Conservation (phyloP, 2,113 vertebrate genomes). For the Nansenia antarctica region DNA sequence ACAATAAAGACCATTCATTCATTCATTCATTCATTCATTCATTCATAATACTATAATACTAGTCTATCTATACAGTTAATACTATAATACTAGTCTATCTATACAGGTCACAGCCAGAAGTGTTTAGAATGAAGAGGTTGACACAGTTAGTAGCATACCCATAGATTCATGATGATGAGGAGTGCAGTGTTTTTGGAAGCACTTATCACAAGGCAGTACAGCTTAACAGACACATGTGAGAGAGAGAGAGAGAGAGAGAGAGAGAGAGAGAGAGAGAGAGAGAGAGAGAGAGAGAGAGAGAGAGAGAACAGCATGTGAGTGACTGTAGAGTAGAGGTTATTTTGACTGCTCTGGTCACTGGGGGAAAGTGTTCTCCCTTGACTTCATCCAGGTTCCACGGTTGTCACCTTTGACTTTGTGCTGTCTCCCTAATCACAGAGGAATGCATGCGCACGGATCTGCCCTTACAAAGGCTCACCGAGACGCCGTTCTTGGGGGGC, state of each 20-base stretch:
- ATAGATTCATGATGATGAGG: background rate
- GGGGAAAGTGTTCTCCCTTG: constrained; percentile 18
- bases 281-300: background rate
- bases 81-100: constrained; percentile 67
- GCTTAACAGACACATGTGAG: too few relatives aligned
- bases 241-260: too few relatives aligned
- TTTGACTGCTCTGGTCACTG: constrained; percentile 7
- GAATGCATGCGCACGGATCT: constrained; percentile 10
- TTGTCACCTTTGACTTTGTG: constrained; percentile 44
- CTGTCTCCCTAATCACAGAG: constrained; percentile 38
- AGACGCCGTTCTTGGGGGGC: background rate
- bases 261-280: too few relatives aligned
- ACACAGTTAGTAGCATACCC: background rate
- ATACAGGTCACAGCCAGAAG: constrained; percentile 64
- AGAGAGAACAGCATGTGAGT: background rate
- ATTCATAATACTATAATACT: too few relatives aligned
- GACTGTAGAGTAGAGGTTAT: background rate
- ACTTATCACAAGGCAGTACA: background rate
- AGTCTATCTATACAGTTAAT: too few relatives aligned
- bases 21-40: too few relatives aligned
- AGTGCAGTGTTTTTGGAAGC: background rate
- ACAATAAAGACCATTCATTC: too few relatives aligned
- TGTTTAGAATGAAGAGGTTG: constrained; percentile 55
- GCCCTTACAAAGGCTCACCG: background rate
- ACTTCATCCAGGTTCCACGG: constrained; percentile 12